phyloP scores from a whole-genome alignment of 2,113 vertebrate species.

The Sminthopsis crassicaudata region DNA sequence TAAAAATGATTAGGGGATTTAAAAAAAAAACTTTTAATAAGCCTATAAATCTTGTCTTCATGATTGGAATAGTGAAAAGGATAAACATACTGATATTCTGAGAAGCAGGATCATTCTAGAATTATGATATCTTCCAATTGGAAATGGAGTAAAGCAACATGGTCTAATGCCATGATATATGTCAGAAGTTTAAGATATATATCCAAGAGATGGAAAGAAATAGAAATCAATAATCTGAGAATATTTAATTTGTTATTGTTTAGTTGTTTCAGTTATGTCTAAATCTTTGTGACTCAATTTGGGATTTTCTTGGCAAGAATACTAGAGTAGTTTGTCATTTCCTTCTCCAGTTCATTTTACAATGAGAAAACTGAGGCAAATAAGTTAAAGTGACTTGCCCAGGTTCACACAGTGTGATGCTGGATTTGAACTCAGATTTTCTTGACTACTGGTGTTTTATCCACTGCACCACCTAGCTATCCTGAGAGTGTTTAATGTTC shows the following conservation, averaged over 20 bases:
- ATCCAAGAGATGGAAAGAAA: background rate
- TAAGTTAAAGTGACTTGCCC: background rate
- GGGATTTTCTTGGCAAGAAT: too few species aligned
- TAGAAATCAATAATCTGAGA: background rate
- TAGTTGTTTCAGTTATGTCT: background rate
- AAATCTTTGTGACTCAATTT: too few species aligned
- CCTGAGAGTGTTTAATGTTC: background rate
- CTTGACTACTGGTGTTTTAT: background rate
- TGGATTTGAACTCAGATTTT: background rate
- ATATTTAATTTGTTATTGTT: background rate
- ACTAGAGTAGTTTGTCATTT: too few species aligned
- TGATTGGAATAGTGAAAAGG: background rate
- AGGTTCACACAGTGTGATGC: background rate
- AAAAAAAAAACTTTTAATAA: background rate
- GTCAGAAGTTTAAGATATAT: background rate
- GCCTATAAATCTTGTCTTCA: background rate
- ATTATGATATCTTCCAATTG: background rate
- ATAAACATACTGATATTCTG: background rate
- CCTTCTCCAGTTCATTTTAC: too few species aligned
- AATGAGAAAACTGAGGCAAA: too few species aligned
- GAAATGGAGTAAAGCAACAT: background rate
- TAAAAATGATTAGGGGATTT: background rate
- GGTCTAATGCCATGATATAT: background rate
- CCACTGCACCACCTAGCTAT: background rate
- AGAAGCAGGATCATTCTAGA: background rate